phyloP scores from a whole-genome alignment of 2,888 invertebrate species.

The Caenorhabditis sinica region DNA sequence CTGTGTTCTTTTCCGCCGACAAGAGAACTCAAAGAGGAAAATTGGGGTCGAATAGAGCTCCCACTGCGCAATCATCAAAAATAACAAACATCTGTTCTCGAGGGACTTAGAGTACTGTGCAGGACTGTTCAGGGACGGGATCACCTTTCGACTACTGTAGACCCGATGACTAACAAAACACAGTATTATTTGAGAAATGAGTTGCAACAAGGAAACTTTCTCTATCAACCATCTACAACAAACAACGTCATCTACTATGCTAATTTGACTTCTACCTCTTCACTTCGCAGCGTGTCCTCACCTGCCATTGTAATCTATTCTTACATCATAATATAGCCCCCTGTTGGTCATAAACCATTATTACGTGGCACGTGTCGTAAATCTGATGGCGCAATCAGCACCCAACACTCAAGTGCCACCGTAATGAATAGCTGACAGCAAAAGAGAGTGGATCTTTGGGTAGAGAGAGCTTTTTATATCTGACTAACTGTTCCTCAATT shows the following conservation, averaged over 20 bases:
- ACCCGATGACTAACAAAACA: too few relatives aligned
- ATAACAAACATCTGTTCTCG: background rate
- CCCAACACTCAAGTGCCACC: constrained; percentile 34
- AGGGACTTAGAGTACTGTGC: too few relatives aligned
- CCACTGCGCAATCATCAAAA: background rate
- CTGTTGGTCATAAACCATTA: constrained; percentile 51
- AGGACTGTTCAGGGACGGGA: too few relatives aligned
- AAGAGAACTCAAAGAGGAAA: constrained; percentile 6
- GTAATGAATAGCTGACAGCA: constrained; percentile 25
- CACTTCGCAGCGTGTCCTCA: constrained; percentile 11
- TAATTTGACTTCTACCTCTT: constrained; percentile 12
- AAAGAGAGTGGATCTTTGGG: too few relatives aligned
- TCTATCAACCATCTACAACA: background rate
- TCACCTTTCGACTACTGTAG: too few relatives aligned
- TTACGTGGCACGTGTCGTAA: constrained; percentile 58
- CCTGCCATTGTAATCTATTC: constrained; percentile 43
- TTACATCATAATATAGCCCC: constrained; percentile 53
- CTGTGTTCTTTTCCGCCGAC: background rate
- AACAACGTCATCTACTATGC: constrained; percentile 7
- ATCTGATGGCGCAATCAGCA: constrained; percentile 46
- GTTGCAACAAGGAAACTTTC: background rate
- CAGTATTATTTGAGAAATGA: too few relatives aligned
- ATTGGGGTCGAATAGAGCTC: background rate
- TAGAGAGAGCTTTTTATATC: background rate
- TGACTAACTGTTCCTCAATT: constrained; percentile 8